These are phyloP conservation scores for Xiphophorus hellerii DNA, from an alignment of 2,113 vertebrate species.

Conservation along the genomic window DNA sequence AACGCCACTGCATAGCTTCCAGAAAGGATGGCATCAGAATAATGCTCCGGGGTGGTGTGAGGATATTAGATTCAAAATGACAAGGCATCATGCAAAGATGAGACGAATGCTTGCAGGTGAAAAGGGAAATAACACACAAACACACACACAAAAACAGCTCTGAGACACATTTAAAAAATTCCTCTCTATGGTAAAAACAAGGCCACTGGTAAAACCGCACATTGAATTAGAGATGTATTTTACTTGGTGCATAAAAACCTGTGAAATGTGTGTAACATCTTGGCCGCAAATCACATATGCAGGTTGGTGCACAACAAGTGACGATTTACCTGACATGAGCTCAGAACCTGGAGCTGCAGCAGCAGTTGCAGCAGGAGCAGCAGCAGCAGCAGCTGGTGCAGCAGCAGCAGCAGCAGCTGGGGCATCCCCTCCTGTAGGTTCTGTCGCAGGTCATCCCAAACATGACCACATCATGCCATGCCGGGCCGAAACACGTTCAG, in stretches of 20 bases:
- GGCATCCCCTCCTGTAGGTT: slow-evolving; percentile 90
- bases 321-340: slow-evolving; percentile 90
- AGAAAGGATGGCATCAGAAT: not conserved
- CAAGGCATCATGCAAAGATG: slow-evolving; percentile 3
- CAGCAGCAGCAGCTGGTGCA: slow-evolving; percentile 80
- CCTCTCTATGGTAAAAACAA: not conserved
- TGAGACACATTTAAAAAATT: not conserved
- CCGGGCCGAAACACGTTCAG: slow-evolving; percentile 31
- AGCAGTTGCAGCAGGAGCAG: slow-evolving; percentile 75
- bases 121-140: not conserved
- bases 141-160: not conserved
- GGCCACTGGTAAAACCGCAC: not conserved
- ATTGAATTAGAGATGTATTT: not conserved
- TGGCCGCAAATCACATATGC: slow-evolving; percentile 13
- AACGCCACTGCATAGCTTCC: not conserved
- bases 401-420: slow-evolving; percentile 83
- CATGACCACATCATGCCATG: slow-evolving; percentile 23
- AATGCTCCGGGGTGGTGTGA: not conserved
- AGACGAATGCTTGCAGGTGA: slow-evolving; percentile 4
- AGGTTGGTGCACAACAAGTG: slow-evolving; percentile 1
- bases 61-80: not conserved
- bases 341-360: slow-evolving; percentile 83
- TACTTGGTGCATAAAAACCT: not conserved
- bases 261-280: slow-evolving; percentile 7
- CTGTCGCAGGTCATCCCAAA: slow-evolving; percentile 71